phyloP scores from a whole-genome alignment of 2,888 invertebrate genomes.

The Scotopteryx bipunctaria region DNA sequence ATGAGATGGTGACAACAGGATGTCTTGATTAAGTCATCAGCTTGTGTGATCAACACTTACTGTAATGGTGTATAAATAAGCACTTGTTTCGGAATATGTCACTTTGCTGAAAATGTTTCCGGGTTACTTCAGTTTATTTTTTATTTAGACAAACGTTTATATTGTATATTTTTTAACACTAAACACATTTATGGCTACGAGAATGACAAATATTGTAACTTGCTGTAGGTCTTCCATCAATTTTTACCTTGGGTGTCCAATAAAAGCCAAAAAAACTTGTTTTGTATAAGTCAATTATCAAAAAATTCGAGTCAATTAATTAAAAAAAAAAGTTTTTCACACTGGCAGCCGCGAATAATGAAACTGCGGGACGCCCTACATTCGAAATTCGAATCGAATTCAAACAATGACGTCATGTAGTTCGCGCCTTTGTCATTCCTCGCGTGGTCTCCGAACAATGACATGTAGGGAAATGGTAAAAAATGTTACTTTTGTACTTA shows the following conservation, averaged over 20 bases:
- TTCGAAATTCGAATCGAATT: constrained; percentile 73
- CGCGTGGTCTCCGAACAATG: constrained; percentile 57
- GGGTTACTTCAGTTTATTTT: too few species aligned
- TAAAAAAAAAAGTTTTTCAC: constrained; percentile 63
- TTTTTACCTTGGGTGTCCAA: not conserved
- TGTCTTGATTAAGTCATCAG: constrained; percentile 67
- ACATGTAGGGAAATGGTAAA: constrained; percentile 63
- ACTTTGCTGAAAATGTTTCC: constrained; percentile 5
- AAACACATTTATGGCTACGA: too few species aligned
- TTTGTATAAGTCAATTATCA: constrained; percentile 49
- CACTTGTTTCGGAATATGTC: constrained; percentile 1
- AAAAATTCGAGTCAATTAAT: constrained; percentile 62
- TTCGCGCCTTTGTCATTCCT: constrained; percentile 65
- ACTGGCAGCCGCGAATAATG: constrained; percentile 75
- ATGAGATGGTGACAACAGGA: constrained; percentile 38
- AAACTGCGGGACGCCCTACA: constrained; percentile 70
- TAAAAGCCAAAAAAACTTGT: constrained; percentile 25
- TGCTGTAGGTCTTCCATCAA: too few species aligned
- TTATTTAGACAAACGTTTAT: too few species aligned
- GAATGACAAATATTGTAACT: too few species aligned
- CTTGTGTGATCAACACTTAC: constrained; percentile 46
- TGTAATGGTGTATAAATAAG: constrained; percentile 7
- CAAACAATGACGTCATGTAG: constrained; percentile 73
- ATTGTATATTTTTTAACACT: too few species aligned
- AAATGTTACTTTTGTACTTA: constrained; percentile 55